Evolutionary conservation across 2,888 invertebrate species (phyloP).

Genomic region (Trissonchulus latispiculum): DNA sequence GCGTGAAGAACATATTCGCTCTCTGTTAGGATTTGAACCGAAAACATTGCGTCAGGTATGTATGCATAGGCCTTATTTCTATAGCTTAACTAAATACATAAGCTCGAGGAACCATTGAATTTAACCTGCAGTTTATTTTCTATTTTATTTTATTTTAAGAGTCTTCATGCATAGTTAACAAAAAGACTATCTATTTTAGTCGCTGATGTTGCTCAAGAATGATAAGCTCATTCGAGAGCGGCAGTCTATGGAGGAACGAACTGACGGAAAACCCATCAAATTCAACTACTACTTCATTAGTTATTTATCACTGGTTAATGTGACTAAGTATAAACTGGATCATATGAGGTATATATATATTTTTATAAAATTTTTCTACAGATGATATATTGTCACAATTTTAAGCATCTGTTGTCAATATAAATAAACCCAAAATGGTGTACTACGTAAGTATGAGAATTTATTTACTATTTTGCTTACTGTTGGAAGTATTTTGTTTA

Average conservation of each 20-base stretch:
- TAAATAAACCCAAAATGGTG: no score
- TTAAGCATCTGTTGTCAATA: no score
- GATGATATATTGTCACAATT: no score
- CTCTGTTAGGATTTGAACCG: constrained; percentile 35
- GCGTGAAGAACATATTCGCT: constrained; percentile 37
- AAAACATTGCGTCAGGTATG: constrained; percentile 32
- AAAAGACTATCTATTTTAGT: no score
- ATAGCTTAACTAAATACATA: no score
- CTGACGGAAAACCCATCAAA: neutral
- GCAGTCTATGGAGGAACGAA: constrained; percentile 31
- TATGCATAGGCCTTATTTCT: neutral
- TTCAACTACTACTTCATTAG: constrained; percentile 41
- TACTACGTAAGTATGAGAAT: no score
- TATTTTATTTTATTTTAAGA: neutral
- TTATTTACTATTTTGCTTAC: no score
- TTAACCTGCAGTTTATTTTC: no score
- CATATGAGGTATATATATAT: constrained; percentile 41
- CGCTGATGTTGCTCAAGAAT: constrained; percentile 30
- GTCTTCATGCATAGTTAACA: neutral
- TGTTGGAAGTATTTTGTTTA: no score
- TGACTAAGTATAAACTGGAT: constrained; percentile 42
- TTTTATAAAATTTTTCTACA: no score
- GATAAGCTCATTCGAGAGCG: constrained; percentile 42
- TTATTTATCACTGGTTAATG: constrained; percentile 40
- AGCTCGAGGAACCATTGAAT: no score